Base-by-base conservation (phyloP, 2,888 invertebrate species). In the Coelopa pilipes region DNA sequence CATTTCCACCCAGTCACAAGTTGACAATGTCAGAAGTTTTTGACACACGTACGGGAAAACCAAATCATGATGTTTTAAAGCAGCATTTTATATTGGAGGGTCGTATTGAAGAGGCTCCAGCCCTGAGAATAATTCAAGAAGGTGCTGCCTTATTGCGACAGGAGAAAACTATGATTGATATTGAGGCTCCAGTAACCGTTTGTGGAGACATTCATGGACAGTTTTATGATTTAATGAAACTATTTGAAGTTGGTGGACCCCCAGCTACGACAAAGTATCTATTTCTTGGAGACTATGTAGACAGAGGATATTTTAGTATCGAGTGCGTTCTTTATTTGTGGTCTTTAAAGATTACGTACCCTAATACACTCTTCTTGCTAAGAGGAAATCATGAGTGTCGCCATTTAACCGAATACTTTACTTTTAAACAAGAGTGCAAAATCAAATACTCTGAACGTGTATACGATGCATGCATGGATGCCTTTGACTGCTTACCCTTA, bases 381-480 rank as follows among this genome's bases (percentile, higher is more conserved):
- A 94, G 99, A 89, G 99, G 99, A 88, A 99, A 99, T 89, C 99
- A 99, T 90, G 99, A 99, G 90, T 99, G 99, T 91, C 94, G 99
- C 89, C 98, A 99, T 92, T 93, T 99, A 89, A 99, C 99, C 89
- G 98, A 99, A 91, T 99, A 99, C 90, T 99, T 99, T 92, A 99
- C 99, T 86, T 99, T 99, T 92, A 99, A 99, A 90, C 98, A 98
- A 91, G 99, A 99, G 93, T 99, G 99, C 94, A 95, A 95, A 92
- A 99, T 99, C 89, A 99, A 99, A 91, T 99, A 99, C 92, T 98
- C 98, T 86, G 98, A 99, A 90, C 93, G 96, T 88, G 97, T 99
- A 83, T 99, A 99, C 90, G 98, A 99, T 89, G 96, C 97, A 83
- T 99, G 99, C 90, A 99, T 99, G 98, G 98, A 98, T 86, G 97